These are phyloP conservation scores for Stigmatopora nigra DNA, from an alignment of 2,113 vertebrate genomes.

Conservation along the genomic window DNA sequence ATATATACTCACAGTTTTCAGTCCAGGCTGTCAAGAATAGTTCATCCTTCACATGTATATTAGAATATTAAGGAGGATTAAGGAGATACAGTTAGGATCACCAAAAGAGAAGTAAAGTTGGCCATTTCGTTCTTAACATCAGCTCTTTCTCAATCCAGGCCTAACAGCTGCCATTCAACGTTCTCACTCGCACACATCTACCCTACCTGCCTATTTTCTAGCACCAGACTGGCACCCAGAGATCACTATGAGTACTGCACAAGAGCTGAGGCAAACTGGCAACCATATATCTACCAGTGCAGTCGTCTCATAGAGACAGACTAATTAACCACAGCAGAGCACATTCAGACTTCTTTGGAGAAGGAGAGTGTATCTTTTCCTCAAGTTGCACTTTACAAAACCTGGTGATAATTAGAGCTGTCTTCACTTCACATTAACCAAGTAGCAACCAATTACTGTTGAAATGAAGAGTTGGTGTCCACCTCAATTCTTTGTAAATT, in stretches of 20 bases:
- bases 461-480: background rate
- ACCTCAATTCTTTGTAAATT: background rate
- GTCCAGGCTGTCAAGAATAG: slow-evolving; percentile 21
- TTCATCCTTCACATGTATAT: slow-evolving; percentile 4
- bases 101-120: slow-evolving; percentile 40
- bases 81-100: slow-evolving; percentile 17
- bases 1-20: slow-evolving; percentile 32
- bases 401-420: slow-evolving; percentile 11
- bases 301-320: slow-evolving; percentile 37
- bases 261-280: background rate
- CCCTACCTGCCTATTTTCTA: slow-evolving; percentile 27
- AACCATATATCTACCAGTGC: background rate
- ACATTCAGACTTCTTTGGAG: slow-evolving; percentile 44
- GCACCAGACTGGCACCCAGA: slow-evolving; percentile 69
- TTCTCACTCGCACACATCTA: slow-evolving; percentile 2
- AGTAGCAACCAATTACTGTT: background rate
- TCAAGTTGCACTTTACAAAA: slow-evolving; percentile 29
- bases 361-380: slow-evolving; percentile 35
- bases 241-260: slow-evolving; percentile 25
- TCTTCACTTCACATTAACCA: slow-evolving; percentile 3
- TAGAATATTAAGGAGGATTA: slow-evolving; percentile 15
- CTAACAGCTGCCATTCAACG: slow-evolving; percentile 38
- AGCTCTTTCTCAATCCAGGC: slow-evolving; percentile 34
- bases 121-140: slow-evolving; percentile 37
- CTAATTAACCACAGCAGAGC: slow-evolving; percentile 41